These are phyloP conservation scores for Vireo altiloquus DNA, from an alignment of 2,113 vertebrate genomes.

Conservation along the genomic window DNA sequence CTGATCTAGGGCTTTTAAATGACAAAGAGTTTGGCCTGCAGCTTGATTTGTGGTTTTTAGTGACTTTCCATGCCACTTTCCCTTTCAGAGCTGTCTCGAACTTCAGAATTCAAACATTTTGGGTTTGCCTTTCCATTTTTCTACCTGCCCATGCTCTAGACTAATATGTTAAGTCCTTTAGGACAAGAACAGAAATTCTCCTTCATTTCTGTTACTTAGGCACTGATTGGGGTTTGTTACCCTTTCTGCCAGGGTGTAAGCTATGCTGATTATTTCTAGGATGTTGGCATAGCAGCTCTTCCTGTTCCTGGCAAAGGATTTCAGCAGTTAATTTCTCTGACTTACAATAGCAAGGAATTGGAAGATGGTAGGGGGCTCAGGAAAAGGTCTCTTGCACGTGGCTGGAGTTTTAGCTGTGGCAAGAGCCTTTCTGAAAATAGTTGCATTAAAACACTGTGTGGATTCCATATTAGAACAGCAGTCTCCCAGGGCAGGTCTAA, in stretches of 20 bases:
- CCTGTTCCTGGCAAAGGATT: not conserved
- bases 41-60: not conserved
- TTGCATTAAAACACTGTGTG: not conserved
- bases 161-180: not conserved
- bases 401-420: not conserved
- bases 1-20: conserved; percentile 3
- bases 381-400: not conserved
- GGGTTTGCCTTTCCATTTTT: not conserved
- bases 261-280: not conserved
- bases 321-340: not conserved
- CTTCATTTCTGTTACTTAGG: not conserved
- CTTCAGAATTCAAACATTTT: not conserved
- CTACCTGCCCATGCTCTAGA: not conserved
- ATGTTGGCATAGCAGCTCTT: not conserved
- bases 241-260: not conserved
- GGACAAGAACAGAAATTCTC: not conserved
- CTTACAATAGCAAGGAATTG: not conserved
- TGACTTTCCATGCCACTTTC: not conserved
- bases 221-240: not conserved
- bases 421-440: not conserved
- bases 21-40: not conserved
- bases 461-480: not conserved
- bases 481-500: not conserved
- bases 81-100: not conserved
- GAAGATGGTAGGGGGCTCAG: not conserved